Evolutionary conservation across 2,888 invertebrate species (phyloP), one percentile per base, ranked within the genome.

Genomic region (Aquatica leii): DNA sequence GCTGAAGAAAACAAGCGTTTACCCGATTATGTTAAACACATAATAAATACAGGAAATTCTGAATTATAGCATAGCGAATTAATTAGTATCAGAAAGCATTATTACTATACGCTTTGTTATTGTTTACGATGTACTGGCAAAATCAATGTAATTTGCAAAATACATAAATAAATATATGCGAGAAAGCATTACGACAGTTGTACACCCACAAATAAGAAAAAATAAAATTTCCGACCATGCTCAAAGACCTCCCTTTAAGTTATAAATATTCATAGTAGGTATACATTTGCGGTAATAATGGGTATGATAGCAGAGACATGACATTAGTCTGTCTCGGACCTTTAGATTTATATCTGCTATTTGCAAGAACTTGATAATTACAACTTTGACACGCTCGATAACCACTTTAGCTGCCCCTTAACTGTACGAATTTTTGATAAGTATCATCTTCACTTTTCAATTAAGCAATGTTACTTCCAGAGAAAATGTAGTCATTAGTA

Each of bases 211-310:
- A 56, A 43, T 41, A 56, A 37, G 59, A 59, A 65, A 60, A 54
- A 46, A 46, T 24, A 40, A 54, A 58, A 52, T 57, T 51, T 56
- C 49, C 17, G 37, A 21, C 21, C 31, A 41, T 58, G 49, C 34
- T 56, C 31, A 49, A 35, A 51, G 65, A 68, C 69, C 66, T 66
- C 66, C 66, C 69, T 64, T 66, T 54, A 64, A 56, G 66, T 64
- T 64, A 69, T 69, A 69, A 69, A 69, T 69, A 69, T 69, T 69
- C 67, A 69, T 69, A 63, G 43, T 50, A 61, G 51, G 41, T 62
- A 56, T 61, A 51, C 48, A 55, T 65, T 65, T 53, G 61, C 62
- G 43, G 58, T 65, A 62, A 62, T 66, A 66, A 66, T 62, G 66
- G 62, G 66, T 66, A 62, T 66, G 66, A 66, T 66, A 66, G 58